Evolutionary conservation across 2,113 vertebrate species (phyloP).

Genomic region (Ploceus nigricollis): DNA sequence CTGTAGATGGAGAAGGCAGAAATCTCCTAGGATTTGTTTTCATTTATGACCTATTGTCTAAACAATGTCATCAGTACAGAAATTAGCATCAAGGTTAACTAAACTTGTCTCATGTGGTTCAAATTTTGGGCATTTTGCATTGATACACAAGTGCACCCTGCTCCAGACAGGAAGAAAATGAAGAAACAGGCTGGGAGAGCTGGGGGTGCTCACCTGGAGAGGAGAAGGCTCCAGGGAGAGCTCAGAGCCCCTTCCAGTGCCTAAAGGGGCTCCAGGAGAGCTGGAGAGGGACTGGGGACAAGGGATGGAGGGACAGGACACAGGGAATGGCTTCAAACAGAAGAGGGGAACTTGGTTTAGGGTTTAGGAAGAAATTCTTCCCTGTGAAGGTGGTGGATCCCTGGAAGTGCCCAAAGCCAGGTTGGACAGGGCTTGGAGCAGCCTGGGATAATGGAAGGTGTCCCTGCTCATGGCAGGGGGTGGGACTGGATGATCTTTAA

Average conservation of each 20-base stretch:
- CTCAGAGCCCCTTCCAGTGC: fast-evolving
- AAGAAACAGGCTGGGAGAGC: background rate
- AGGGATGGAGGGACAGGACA: background rate
- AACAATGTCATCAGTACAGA: background rate
- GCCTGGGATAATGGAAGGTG: fast-evolving
- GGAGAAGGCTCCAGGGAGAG: background rate
- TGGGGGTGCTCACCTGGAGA: fast-evolving
- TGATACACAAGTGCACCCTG: background rate
- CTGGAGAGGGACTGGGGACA: background rate
- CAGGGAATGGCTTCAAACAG: background rate
- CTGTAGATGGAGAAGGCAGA: background rate
- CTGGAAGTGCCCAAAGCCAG: background rate
- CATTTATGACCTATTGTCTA: fast-evolving
- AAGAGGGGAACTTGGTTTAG: background rate
- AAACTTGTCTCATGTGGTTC: background rate
- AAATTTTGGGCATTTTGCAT: background rate
- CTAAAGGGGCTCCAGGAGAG: background rate
- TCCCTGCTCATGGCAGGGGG: fast-evolving
- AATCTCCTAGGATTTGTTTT: background rate
- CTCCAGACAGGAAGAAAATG: background rate
- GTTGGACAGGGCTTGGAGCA: fast-evolving
- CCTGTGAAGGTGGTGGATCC: background rate
- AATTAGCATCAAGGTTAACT: background rate
- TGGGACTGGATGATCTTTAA: fast-evolving
- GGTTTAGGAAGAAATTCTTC: background rate